phyloP scores from a whole-genome alignment of 2,888 invertebrate species.

The Oscheius sp. region DNA sequence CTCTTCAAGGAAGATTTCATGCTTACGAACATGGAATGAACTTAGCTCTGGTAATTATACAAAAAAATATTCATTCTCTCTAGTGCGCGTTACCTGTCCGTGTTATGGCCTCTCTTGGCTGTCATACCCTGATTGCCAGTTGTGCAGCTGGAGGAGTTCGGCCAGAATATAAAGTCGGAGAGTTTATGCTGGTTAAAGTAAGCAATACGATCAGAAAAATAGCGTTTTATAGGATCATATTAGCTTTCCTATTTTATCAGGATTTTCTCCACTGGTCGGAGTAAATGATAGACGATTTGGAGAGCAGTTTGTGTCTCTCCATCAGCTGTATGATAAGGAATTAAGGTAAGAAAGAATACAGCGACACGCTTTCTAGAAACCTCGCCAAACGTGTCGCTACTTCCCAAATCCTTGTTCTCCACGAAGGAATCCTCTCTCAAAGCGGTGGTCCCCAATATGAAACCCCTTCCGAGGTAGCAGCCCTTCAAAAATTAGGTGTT shows the following conservation, averaged over 20 bases:
- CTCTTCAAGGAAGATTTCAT: constrained; percentile 97
- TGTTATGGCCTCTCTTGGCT: constrained; percentile 92
- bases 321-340: constrained; percentile 82
- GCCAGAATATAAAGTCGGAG: constrained; percentile 85
- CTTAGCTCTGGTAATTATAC: constrained; percentile 52
- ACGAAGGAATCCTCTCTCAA: constrained; percentile 91
- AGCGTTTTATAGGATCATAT: constrained; percentile 82
- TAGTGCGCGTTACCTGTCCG: constrained; percentile 79
- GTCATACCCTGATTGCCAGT: constrained; percentile 86
- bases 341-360: constrained; percentile 74
- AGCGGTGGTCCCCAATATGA: constrained; percentile 90
- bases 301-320: constrained; percentile 87
- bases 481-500: constrained; percentile 44
- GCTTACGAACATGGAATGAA: constrained; percentile 88
- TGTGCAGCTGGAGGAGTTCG: constrained; percentile 97
- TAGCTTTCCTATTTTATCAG: constrained; percentile 93
- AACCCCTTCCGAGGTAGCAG: constrained; percentile 85
- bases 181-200: constrained; percentile 94
- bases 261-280: constrained; percentile 89
- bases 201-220: neutral
- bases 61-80: neutral
- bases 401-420: constrained; percentile 72
- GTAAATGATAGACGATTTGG: constrained; percentile 92
- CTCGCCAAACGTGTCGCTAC: constrained; percentile 77
- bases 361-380: constrained; percentile 67